Evolutionary conservation across 2,113 vertebrate genomes (phyloP).

Genomic region (Myanophis thanlyinensis): DNA sequence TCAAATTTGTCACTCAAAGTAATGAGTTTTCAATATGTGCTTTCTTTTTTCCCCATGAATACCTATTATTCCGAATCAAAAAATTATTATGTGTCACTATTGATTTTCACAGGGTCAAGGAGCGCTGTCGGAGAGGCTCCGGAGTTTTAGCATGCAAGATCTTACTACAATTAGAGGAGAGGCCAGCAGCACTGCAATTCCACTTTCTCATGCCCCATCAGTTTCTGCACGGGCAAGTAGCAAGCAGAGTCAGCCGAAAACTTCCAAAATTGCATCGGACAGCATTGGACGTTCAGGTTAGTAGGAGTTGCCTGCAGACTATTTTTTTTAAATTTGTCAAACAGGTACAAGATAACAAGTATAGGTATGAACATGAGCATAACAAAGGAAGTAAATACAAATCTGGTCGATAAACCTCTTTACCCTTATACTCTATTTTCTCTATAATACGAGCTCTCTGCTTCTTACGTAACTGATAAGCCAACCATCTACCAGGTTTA

Average conservation of each 20-base stretch:
- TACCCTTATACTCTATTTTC: no score
- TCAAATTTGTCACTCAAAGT: background rate
- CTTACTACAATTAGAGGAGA: conserved; percentile 87
- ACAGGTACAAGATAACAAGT: no score
- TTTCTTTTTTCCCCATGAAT: no score
- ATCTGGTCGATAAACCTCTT: no score
- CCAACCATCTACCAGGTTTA: no score
- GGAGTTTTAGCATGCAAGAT: conserved; percentile 99
- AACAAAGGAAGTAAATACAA: no score
- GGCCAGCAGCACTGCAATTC: conserved; percentile 49
- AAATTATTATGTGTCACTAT: background rate
- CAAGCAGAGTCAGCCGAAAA: conserved; percentile 80
- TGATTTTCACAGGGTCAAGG: conserved; percentile 83
- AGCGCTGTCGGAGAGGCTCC: conserved; percentile 91
- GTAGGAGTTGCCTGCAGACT: conserved; percentile 26
- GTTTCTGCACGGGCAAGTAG: conserved; percentile 71
- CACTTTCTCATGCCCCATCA: conserved; percentile 46
- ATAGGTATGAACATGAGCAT: no score
- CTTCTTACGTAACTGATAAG: no score
- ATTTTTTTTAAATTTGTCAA: no score
- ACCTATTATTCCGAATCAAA: no score
- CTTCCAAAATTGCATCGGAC: conserved; percentile 89
- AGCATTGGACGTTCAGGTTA: conserved; percentile 79
- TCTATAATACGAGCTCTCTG: no score
- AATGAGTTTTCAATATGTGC: background rate